Percentiles rank a stretch among this genome's conserved stretches.
phyloP scores from a whole-genome alignment of 2,797 vertebrate species.

The Bryconaethiops microstoma region DNA sequence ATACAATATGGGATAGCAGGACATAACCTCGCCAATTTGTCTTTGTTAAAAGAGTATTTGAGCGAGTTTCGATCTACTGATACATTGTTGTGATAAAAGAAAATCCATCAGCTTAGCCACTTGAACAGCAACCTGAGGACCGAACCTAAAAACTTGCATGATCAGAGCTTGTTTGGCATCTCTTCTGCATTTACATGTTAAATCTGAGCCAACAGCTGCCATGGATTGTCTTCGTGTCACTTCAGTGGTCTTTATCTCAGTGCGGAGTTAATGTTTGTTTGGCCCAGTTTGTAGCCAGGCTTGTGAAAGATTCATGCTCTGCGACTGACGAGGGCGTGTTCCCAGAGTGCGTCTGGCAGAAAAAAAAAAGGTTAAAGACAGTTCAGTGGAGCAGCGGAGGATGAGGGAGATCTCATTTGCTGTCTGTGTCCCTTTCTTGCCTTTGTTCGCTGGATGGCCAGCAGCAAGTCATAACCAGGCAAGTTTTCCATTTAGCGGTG shows the following conservation, averaged over 20 bases:
- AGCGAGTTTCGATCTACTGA: no score
- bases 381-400: slow-evolving; percentile 51
- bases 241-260: background rate
- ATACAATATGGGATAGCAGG: no score
- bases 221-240: background rate
- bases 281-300: slow-evolving; percentile 9
- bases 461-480: background rate
- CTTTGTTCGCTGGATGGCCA: slow-evolving; percentile 9
- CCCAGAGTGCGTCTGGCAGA: slow-evolving; percentile 36
- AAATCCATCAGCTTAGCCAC: no score
- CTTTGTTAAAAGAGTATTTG: no score
- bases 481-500: background rate
- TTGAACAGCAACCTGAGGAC: background rate
- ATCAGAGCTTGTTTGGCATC: background rate
- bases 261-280: slow-evolving; percentile 23
- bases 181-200: background rate
- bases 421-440: slow-evolving; percentile 21
- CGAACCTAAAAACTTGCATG: background rate
- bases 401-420: slow-evolving; percentile 48
- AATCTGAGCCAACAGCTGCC: background rate
- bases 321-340: background rate
- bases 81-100: no score
- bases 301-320: slow-evolving; percentile 39
- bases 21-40: no score
- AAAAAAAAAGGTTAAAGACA: slow-evolving; percentile 53